Evolutionary conservation across 2,888 invertebrate genomes (phyloP).

Genomic region (Tipula helvola): DNA sequence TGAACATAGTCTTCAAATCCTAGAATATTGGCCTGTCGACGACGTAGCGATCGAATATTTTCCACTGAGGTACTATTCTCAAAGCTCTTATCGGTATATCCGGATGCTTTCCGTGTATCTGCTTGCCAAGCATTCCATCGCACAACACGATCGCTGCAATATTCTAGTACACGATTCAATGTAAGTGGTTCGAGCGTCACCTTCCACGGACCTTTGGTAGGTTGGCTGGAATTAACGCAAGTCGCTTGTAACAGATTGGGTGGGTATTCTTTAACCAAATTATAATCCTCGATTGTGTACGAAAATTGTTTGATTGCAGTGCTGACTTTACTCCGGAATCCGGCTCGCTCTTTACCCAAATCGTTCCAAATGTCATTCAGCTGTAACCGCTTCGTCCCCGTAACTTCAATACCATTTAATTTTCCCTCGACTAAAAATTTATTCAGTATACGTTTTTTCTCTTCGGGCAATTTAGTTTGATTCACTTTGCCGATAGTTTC

Average conservation of each 20-base stretch:
- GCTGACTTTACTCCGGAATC: constrained; percentile 55
- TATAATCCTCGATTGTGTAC: constrained; percentile 51
- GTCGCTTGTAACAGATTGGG: constrained; percentile 50
- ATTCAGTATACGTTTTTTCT: constrained; percentile 57
- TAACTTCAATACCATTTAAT: constrained; percentile 66
- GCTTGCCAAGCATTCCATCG: constrained; percentile 83
- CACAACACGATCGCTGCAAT: constrained; percentile 65
- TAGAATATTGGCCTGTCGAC: constrained; percentile 58
- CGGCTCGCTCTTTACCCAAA: constrained; percentile 43
- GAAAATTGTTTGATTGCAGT: constrained; percentile 51
- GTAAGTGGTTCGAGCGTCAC: constrained; percentile 62
- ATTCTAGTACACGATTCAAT: constrained; percentile 63
- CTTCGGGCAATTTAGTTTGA: constrained; percentile 33
- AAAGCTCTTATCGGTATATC: constrained; percentile 45
- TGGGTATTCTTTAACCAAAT: constrained; percentile 61
- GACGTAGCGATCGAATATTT: constrained; percentile 56
- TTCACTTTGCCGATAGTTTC: constrained; percentile 41
- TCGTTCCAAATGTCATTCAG: constrained; percentile 43
- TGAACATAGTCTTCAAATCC: constrained; percentile 71
- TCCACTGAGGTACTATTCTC: constrained; percentile 65
- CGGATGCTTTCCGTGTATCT: constrained; percentile 55
- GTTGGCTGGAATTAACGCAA: constrained; percentile 46
- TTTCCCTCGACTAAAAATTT: constrained; percentile 73
- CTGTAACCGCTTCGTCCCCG: constrained; percentile 38
- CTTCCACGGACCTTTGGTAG: constrained; percentile 68